Conservation (phyloP, 2,888 invertebrate genomes). For the Ennomos fuscantarius region DNA sequence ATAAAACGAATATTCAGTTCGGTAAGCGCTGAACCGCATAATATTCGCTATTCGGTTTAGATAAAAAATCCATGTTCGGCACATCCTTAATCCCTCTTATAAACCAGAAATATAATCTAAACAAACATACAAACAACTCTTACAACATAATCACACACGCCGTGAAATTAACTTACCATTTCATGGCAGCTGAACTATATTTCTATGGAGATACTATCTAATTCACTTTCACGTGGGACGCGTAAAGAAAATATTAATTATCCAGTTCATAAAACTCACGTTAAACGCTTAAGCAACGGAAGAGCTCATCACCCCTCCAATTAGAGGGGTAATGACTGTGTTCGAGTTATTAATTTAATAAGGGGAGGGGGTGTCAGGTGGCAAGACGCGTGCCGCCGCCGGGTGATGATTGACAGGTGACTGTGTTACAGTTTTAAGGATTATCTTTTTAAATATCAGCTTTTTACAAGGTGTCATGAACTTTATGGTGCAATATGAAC, state of each 20-base stretch:
- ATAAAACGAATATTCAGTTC: too few species aligned
- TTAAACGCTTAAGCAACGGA: conserved; percentile 79
- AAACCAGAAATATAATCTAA: too few species aligned
- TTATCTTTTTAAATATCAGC: conserved; percentile 5
- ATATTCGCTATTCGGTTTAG: too few species aligned
- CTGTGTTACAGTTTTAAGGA: conserved; percentile 12
- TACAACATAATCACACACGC: not conserved
- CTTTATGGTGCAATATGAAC: not conserved
- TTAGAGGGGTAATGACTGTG: conserved; percentile 80
- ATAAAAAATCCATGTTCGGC: too few species aligned
- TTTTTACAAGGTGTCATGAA: conserved; percentile 2
- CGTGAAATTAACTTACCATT: conserved; percentile 4
- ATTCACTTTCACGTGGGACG: conserved; percentile 32
- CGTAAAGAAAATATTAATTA: conserved; percentile 68
- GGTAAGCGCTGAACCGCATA: too few species aligned
- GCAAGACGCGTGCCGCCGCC: conserved; percentile 28
- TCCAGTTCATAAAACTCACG: conserved; percentile 77
- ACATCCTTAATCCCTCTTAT: too few species aligned
- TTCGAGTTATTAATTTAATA: conserved; percentile 85
- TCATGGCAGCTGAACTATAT: not conserved
- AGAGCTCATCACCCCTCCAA: conserved; percentile 81
- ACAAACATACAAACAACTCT: too few species aligned
- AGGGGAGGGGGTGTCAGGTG: conserved; percentile 57
- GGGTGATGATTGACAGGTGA: conserved; percentile 23
- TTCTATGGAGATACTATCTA: conserved; percentile 4